Evolutionary conservation across 2,797 vertebrate species (phyloP).

Genomic region (Sebastes cheni): DNA sequence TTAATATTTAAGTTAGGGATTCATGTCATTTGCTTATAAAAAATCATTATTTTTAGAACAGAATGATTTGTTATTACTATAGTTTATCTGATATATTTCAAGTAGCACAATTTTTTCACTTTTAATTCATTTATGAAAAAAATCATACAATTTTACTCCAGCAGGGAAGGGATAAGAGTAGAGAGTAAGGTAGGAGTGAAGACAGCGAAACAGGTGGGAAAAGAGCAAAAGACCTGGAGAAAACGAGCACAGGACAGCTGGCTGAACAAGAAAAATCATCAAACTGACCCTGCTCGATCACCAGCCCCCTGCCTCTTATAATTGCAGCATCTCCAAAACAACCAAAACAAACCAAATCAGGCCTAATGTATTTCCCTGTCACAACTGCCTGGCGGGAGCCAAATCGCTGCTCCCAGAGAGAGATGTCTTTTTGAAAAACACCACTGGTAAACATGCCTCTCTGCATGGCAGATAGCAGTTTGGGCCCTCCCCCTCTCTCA

Average conservation of each 20-base stretch:
- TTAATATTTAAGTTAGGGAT: background rate
- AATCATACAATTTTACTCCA: background rate
- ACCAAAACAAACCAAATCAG: constrained; percentile 70
- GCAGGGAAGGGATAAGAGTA: background rate
- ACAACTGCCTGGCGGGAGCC: constrained; percentile 74
- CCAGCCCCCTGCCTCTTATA: constrained; percentile 65
- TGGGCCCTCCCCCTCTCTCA: constrained; percentile 30
- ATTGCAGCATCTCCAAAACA: constrained; percentile 70
- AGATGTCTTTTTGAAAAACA: constrained; percentile 73
- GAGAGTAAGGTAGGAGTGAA: background rate
- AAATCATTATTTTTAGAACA: background rate
- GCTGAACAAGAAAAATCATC: constrained; percentile 26
- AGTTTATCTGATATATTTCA: background rate
- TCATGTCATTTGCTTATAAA: background rate
- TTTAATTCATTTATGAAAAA: background rate
- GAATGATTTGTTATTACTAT: background rate
- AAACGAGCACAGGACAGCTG: constrained; percentile 1
- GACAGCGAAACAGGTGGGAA: constrained; percentile 21
- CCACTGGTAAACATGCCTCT: constrained; percentile 68
- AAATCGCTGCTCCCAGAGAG: constrained; percentile 70
- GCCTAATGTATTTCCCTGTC: constrained; percentile 74
- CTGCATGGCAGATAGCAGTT: constrained; percentile 70
- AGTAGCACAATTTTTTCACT: background rate
- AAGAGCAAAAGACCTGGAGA: background rate
- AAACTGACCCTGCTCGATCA: constrained; percentile 41